phyloP scores from a whole-genome alignment of 2,888 invertebrate species.

The Rutpela maculata region DNA sequence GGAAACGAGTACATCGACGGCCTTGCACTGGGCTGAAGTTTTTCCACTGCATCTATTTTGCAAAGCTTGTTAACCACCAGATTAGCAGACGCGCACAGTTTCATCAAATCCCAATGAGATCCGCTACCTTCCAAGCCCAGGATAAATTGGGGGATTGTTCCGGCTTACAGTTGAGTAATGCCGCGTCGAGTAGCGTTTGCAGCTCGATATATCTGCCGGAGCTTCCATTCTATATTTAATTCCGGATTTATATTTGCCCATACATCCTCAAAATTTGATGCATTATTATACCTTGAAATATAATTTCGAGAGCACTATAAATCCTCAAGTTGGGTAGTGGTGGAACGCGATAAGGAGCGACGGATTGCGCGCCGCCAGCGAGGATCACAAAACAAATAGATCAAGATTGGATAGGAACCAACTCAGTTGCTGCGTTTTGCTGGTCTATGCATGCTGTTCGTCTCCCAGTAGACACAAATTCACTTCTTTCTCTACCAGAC shows the following conservation, averaged over 20 bases:
- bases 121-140: constrained; percentile 72
- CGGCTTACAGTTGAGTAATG: constrained; percentile 74
- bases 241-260: constrained; percentile 74
- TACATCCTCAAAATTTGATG: constrained; percentile 73
- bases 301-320: constrained; percentile 70
- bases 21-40: constrained; percentile 38
- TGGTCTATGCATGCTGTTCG: constrained; percentile 70
- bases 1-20: constrained; percentile 13
- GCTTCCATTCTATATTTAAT: constrained; percentile 74
- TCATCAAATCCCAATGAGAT: constrained; percentile 75
- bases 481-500: constrained; percentile 70
- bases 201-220: constrained; percentile 72
- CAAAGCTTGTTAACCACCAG: constrained; percentile 74
- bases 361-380: constrained; percentile 71
- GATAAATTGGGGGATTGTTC: constrained; percentile 75
- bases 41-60: constrained; percentile 71
- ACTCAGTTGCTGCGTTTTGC: constrained; percentile 67
- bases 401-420: constrained; percentile 71
- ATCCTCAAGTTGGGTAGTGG: constrained; percentile 67
- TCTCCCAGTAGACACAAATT: constrained; percentile 66
- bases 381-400: constrained; percentile 74
- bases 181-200: constrained; percentile 73
- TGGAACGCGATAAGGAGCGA: constrained; percentile 71
- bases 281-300: constrained; percentile 74
- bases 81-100: constrained; percentile 73